Conservation (phyloP, 2,113 vertebrate species). For the Oceanodroma tethys region DNA sequence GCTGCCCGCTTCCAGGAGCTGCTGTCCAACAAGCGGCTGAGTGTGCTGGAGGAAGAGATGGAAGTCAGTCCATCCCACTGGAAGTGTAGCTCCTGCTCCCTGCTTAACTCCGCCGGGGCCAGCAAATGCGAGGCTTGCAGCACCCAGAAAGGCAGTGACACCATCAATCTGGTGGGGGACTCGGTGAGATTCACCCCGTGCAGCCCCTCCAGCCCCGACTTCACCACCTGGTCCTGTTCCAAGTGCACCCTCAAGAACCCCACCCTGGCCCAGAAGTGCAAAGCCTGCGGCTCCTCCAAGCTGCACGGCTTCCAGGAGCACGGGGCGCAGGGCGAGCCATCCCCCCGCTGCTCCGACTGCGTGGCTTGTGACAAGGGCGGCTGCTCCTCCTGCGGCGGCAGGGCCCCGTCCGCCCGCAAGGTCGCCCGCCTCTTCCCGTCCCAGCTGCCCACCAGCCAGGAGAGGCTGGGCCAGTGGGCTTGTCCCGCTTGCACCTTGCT, state of each 20-base stretch:
- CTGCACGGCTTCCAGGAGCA: constrained; percentile 95
- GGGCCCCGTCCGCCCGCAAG: constrained; percentile 69
- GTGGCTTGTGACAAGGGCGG: constrained; percentile 32
- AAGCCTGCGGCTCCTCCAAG: constrained; percentile 89
- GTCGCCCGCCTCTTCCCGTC: constrained; percentile 68
- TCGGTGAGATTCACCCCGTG: constrained; percentile 89
- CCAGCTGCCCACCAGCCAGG: constrained; percentile 32
- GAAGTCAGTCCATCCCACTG: constrained; percentile 70
- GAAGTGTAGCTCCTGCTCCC: constrained; percentile 83
- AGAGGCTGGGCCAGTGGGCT: constrained; percentile 80
- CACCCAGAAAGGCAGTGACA: constrained; percentile 72
- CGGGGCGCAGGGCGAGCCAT: not conserved
- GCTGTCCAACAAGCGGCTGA: constrained; percentile 85
- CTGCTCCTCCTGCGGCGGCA: constrained; percentile 59
- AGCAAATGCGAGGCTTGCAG: constrained; percentile 79
- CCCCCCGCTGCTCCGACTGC: constrained; percentile 75
- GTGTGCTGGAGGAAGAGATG: constrained; percentile 87
- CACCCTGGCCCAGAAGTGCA: constrained; percentile 83
- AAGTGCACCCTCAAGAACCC: constrained; percentile 94
- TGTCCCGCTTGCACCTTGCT: constrained; percentile 94
- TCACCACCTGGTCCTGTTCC: constrained; percentile 93
- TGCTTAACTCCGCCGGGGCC: constrained; percentile 44
- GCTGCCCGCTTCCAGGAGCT: constrained; percentile 70
- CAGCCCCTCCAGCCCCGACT: constrained; percentile 93
- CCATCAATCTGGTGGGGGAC: constrained; percentile 88